Evolutionary conservation across 1,140 invertebrate genomes (phyloP), one percentile per base, ranked within the genome.

Genomic region (Temnothorax curvispinosus): DNA sequence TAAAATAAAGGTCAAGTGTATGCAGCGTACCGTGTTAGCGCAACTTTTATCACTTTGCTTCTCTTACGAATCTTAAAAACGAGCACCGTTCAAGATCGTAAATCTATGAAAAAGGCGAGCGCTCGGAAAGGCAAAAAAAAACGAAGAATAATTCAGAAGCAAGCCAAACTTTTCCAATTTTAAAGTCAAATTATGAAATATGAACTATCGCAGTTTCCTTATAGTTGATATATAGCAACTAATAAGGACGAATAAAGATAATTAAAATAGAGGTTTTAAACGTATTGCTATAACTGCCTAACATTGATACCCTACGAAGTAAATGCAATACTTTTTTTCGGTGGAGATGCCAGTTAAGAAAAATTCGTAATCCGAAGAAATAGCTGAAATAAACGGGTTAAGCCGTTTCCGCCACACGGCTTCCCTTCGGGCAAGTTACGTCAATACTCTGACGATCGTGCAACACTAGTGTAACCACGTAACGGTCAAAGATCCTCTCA

Each of bases 1-100:
- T 93, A 90, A 92, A 93, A 95, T 95, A 94, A 94, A 94, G 94
- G 94, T 95, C 93, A 94, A 95, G 93, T 94, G 94, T 94, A 94
- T 93, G 87, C 92, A 93, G 84, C 60, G 82, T 75, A 72, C 80
- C 80, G 80, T 67, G 60, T 85, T 80, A 78, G n/a, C 58, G 90
- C 88, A 91, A 91, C 71, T 86, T 52, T 47, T 78, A 44, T 50
- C 81, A 58, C 58, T 78, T 82, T 91, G 85, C 72, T 89, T 81
- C 77, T 81, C 77, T 75, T 32, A 41, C 44, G 9, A 54, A 58
- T 69, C n/a, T 87, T 76, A 44, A 71, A 81, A 87, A 84, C 21
- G 5, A n/a, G 62, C 54, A n/a, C 21, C 8, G 18, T 18, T 35
- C 35, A 27, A 84, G 41, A 47, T 80, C 47, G 62, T 18, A 47